A percentile compares a stretch with the other conserved stretches of the same genome.
These are phyloP conservation scores for Allolobophora icterica DNA, from an alignment of 2,888 invertebrate genomes.

Conservation along the genomic window DNA sequence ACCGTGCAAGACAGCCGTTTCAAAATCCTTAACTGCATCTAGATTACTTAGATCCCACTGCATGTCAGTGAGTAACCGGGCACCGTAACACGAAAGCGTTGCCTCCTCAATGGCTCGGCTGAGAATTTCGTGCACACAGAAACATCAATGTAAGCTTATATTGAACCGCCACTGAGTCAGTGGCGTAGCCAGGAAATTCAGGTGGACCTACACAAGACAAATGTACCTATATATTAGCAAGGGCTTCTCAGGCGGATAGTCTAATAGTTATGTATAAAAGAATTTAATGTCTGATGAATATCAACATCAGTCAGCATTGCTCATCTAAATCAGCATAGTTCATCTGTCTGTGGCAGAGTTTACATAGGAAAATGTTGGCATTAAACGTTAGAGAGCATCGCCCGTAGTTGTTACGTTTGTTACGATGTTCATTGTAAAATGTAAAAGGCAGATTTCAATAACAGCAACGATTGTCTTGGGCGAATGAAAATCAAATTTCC, in stretches of 20 bases:
- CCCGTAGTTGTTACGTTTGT: no score
- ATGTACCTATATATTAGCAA: background rate
- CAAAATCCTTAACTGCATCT: background rate
- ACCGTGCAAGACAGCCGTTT: background rate
- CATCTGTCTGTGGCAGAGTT: no score
- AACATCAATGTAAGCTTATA: no score
- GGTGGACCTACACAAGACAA: background rate
- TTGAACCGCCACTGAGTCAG: slow-evolving; percentile 1
- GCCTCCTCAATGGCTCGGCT: no score
- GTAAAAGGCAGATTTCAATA: no score
- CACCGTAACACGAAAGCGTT: background rate
- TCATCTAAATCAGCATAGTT: background rate
- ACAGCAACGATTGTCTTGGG: no score
- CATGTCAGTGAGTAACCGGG: background rate
- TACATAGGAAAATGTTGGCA: background rate
- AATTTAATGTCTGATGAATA: no score
- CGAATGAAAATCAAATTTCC: background rate
- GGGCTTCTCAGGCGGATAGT: no score
- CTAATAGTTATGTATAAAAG: no score
- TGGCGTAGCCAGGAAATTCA: background rate
- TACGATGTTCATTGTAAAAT: no score
- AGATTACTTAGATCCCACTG: background rate
- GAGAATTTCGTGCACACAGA: no score
- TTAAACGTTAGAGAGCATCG: no score
- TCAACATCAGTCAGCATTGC: background rate